Conservation (phyloP, 2,113 vertebrate species). For the Sisor rabdophorus region DNA sequence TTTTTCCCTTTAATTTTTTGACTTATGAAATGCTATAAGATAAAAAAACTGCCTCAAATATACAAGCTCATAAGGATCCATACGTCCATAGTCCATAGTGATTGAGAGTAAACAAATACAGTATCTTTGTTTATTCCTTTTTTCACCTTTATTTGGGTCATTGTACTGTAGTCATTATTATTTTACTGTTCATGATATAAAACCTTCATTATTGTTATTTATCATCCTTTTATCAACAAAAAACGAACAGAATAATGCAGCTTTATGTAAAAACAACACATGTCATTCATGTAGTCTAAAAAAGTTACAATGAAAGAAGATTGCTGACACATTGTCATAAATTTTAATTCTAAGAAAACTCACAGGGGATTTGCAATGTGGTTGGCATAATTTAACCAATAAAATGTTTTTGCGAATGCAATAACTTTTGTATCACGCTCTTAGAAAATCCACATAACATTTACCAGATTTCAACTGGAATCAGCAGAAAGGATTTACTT, state of each 20-base stretch:
- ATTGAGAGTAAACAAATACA: background rate
- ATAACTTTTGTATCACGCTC: slow-evolving; percentile 28
- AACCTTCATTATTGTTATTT: background rate
- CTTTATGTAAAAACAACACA: background rate
- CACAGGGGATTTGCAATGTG: slow-evolving; percentile 19
- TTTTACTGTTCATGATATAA: background rate
- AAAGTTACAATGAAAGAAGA: slow-evolving; percentile 15
- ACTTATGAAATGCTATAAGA: background rate
- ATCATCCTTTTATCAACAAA: no score
- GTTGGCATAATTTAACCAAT: slow-evolving; percentile 16
- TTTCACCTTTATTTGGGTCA: background rate
- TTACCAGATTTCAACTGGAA: slow-evolving; percentile 22
- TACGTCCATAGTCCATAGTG: no score
- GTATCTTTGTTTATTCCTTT: background rate
- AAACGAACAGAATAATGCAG: background rate
- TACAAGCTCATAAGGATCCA: background rate
- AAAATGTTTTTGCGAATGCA: slow-evolving; percentile 31
- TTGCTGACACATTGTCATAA: slow-evolving; percentile 17
- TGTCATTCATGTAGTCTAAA: background rate
- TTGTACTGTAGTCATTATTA: no score
- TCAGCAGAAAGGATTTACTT: slow-evolving; percentile 11
- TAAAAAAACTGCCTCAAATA: background rate
- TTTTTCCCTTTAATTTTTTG: background rate
- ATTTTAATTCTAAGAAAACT: slow-evolving; percentile 1
- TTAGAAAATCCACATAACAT: slow-evolving; percentile 32